Percentiles rank a stretch among this genome's conserved stretches.
These are phyloP conservation scores for Macrosteles quadrilineatus DNA, from an alignment of 1,140 invertebrate genomes.

Conservation along the genomic window DNA sequence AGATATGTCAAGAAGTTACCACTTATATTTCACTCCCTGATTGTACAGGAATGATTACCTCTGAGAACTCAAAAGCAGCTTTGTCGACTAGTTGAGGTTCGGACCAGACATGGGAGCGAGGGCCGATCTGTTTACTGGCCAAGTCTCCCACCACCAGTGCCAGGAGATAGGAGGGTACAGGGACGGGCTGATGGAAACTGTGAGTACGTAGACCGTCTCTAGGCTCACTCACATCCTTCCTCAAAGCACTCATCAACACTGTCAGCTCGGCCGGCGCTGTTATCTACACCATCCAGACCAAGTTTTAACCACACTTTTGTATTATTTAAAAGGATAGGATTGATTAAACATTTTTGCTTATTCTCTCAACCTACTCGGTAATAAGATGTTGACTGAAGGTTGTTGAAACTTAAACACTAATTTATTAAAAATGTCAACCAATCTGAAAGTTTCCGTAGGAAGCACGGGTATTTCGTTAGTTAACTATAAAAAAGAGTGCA, in stretches of 20 bases:
- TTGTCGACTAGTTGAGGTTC: conserved; percentile 84
- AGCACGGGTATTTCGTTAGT: too few species aligned
- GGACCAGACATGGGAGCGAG: conserved; percentile 83
- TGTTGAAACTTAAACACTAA: too few species aligned
- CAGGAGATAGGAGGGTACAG: conserved; percentile 75
- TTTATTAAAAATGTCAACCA: too few species aligned
- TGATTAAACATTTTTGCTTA: too few species aligned
- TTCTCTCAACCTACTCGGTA: too few species aligned
- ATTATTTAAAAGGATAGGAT: too few species aligned
- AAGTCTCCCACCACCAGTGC: conserved; percentile 86
- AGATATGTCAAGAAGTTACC: too few species aligned
- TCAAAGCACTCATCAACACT: conserved; percentile 88
- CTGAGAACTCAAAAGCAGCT: conserved; percentile 84
- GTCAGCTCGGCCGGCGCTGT: conserved; percentile 73
- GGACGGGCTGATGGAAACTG: conserved; percentile 74
- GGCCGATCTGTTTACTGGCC: conserved; percentile 74
- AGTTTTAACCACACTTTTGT: conserved; percentile 27
- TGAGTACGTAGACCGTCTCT: conserved; percentile 53
- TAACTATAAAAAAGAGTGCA: too few species aligned
- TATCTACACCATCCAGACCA: conserved; percentile 60
- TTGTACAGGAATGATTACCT: conserved; percentile 50
- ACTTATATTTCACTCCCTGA: too few species aligned
- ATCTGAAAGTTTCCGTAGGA: too few species aligned
- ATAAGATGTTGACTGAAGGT: too few species aligned
- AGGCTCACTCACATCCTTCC: conserved; percentile 50